These are phyloP conservation scores for Zeugodacus cucurbitae DNA, from an alignment of 1,140 invertebrate genomes.

Conservation along the genomic window DNA sequence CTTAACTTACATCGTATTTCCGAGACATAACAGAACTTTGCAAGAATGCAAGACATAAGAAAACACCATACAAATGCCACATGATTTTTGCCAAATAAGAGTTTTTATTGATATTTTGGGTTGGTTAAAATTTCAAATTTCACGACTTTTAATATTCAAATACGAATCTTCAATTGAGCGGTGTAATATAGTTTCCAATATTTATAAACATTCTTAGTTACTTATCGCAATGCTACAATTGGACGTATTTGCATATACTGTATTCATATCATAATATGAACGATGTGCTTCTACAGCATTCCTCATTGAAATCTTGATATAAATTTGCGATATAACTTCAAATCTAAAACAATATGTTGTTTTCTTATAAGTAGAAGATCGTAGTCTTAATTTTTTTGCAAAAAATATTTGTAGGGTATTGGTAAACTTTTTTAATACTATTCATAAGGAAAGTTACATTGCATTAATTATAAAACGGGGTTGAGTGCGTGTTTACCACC, in stretches of 20 bases:
- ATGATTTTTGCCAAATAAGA: neutral
- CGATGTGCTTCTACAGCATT: neutral
- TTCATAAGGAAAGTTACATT: too few relatives aligned
- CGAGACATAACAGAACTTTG: neutral
- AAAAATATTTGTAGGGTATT: too few relatives aligned
- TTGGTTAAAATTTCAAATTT: neutral
- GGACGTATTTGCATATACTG: neutral
- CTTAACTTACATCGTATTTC: neutral
- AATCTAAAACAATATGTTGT: neutral
- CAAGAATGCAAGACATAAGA: neutral
- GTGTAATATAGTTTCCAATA: neutral
- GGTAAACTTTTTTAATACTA: too few relatives aligned
- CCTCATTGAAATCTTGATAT: neutral
- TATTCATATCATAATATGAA: neutral
- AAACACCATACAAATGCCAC: neutral
- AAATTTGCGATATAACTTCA: neutral
- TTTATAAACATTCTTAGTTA: slow-evolving; percentile 20
- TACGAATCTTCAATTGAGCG: neutral
- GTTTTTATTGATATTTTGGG: neutral
- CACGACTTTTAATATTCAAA: neutral
- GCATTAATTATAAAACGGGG: too few relatives aligned
- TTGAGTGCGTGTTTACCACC: too few relatives aligned
- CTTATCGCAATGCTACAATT: neutral
- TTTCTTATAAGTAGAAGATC: neutral
- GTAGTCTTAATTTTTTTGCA: too few relatives aligned